Evolutionary conservation across 1,140 invertebrate species (phyloP).

Genomic region (silkworm (Bombyx mori)): DNA sequence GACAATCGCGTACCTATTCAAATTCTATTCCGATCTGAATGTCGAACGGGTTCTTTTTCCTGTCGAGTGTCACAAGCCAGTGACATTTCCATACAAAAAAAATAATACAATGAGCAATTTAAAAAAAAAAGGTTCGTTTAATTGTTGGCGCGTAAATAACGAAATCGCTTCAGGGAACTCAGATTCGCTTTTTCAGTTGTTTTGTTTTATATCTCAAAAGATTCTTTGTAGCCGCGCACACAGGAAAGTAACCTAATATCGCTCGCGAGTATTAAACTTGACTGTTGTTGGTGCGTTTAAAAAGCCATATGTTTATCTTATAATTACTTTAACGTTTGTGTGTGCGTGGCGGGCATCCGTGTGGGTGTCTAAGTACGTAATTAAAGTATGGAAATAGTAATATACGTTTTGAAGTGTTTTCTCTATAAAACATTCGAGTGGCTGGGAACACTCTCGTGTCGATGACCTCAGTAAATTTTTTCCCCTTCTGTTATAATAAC

Average conservation of each 20-base stretch:
- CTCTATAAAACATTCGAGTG: slow-evolving; percentile 64
- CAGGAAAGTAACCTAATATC: slow-evolving; percentile 38
- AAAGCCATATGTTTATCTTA: slow-evolving; percentile 54
- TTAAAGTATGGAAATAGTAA: slow-evolving; percentile 68
- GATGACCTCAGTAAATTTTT: slow-evolving; percentile 39
- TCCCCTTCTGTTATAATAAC: slow-evolving; percentile 39
- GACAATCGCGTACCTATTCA: slow-evolving; percentile 65
- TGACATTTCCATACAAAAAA: slow-evolving; percentile 47
- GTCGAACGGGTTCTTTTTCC: slow-evolving; percentile 65
- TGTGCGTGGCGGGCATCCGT: slow-evolving; percentile 12
- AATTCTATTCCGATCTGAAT: slow-evolving; percentile 67
- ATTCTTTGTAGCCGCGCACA: slow-evolving; percentile 9
- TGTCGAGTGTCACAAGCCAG: slow-evolving; percentile 41
- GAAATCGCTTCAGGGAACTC: slow-evolving; percentile 3
- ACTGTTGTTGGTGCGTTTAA: slow-evolving; percentile 31
- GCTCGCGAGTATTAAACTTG: slow-evolving; percentile 23
- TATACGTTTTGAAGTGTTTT: slow-evolving; percentile 68
- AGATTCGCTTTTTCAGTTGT: slow-evolving; percentile 4
- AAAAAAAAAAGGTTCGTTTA: no score
- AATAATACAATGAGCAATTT: slow-evolving; percentile 55
- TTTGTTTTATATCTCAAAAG: slow-evolving; percentile 5
- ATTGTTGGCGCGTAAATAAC: background rate
- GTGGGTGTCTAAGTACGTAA: slow-evolving; percentile 48
- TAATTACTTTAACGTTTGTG: slow-evolving; percentile 29
- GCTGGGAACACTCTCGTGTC: slow-evolving; percentile 52